Percentiles rank a stretch among this genome's conserved stretches.
Evolutionary conservation across 2,888 invertebrate genomes (phyloP).

Genomic region (Dione juno): DNA sequence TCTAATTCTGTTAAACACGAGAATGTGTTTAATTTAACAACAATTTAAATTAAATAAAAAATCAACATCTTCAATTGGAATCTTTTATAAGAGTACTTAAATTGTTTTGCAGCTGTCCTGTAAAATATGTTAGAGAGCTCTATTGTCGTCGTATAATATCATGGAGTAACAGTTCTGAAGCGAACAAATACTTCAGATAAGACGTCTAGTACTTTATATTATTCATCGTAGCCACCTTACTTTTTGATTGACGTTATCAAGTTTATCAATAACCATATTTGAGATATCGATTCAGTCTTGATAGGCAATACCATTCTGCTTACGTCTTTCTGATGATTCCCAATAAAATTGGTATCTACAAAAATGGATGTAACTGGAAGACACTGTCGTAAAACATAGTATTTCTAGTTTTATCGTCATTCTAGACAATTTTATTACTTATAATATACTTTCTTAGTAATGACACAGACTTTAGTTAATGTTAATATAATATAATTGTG

Average conservation of each 20-base stretch:
- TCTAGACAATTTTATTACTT: too few species aligned
- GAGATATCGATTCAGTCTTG: conserved; percentile 8
- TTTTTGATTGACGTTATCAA: conserved; percentile 3
- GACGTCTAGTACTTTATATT: neutral
- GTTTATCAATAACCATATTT: conserved; percentile 4
- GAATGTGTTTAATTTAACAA: too few species aligned
- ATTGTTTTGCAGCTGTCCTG: neutral
- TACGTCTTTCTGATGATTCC: conserved; percentile 47
- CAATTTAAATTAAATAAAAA: too few species aligned
- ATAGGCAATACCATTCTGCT: conserved; percentile 43
- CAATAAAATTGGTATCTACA: neutral
- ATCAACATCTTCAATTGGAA: too few species aligned
- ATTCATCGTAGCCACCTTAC: neutral
- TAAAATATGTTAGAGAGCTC: neutral
- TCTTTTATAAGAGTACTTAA: neutral
- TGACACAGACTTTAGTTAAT: too few species aligned
- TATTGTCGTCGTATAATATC: neutral
- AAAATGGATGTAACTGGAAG: neutral
- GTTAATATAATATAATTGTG: too few species aligned
- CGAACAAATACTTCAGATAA: neutral
- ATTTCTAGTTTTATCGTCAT: too few species aligned
- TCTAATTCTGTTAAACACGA: too few species aligned
- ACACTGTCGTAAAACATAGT: too few species aligned
- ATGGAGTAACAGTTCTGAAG: neutral
- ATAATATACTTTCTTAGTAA: too few species aligned